These are phyloP conservation scores for Cryptus viduatorius DNA, from an alignment of 2,888 invertebrate genomes.

Conservation along the genomic window DNA sequence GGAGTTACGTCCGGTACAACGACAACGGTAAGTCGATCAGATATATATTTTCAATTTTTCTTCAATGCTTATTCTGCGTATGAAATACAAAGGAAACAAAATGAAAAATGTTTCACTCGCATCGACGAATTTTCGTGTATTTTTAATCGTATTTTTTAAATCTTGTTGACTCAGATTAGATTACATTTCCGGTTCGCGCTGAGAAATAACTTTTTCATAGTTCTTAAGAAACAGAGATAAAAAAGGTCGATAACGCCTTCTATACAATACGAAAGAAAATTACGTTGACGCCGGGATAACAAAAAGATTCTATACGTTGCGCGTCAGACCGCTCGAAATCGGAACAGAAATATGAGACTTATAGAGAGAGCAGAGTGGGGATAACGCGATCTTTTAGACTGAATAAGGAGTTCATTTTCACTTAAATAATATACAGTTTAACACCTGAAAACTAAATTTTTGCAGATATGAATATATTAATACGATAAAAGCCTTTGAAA, in stretches of 20 bases:
- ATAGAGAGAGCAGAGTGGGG: too few relatives aligned
- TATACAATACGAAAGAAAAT: not conserved
- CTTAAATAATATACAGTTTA: too few relatives aligned
- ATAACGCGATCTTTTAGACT: too few relatives aligned
- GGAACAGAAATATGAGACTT: too few relatives aligned
- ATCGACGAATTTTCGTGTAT: not conserved
- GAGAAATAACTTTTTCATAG: not conserved
- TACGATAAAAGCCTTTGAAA: too few relatives aligned
- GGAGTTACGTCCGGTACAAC: not conserved
- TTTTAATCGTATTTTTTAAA: not conserved
- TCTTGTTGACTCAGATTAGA: conserved; percentile 34
- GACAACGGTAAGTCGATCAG: conserved; percentile 45
- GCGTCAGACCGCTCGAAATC: too few relatives aligned
- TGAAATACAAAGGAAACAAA: conserved; percentile 16
- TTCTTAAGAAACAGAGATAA: conserved; percentile 4
- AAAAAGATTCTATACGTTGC: not conserved
- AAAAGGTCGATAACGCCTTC: not conserved
- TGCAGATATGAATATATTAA: too few relatives aligned
- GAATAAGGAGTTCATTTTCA: too few relatives aligned
- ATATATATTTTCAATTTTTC: conserved; percentile 7
- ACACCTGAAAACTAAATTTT: too few relatives aligned
- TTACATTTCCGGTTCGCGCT: conserved; percentile 15
- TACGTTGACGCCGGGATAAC: not conserved
- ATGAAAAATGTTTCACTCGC: not conserved
- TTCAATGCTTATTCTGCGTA: not conserved